Conservation (phyloP, 2,113 vertebrate genomes). For the Mohoua ochrocephala region DNA sequence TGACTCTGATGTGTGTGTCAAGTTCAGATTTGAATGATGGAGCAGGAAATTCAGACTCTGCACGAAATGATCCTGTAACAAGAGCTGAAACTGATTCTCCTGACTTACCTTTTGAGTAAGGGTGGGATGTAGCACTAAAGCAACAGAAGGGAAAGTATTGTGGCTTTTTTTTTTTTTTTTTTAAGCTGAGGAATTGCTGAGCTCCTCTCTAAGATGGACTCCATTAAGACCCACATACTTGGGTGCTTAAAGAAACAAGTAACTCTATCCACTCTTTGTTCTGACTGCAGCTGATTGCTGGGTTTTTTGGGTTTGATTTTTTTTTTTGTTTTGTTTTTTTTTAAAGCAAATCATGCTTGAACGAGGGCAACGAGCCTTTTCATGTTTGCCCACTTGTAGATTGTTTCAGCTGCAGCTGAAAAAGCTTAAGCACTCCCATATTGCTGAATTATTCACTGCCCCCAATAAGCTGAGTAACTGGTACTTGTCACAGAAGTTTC, state of each 20-base stretch:
- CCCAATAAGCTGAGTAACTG: not conserved
- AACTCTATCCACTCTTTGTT: not conserved
- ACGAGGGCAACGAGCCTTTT: not conserved
- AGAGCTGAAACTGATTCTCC: not conserved
- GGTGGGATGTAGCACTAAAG: not conserved
- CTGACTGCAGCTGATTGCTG: not conserved
- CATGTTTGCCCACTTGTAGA: not conserved
- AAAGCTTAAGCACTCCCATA: not conserved
- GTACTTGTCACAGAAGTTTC: not conserved
- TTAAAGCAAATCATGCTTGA: not conserved
- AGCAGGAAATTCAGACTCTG: not conserved
- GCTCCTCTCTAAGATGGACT: not conserved
- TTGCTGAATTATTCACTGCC: not conserved
- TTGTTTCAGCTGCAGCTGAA: not conserved
- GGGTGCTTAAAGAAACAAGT: not conserved
- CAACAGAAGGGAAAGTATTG: not conserved
- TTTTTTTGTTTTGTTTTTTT: not conserved
- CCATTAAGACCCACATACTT: not conserved
- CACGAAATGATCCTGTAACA: not conserved
- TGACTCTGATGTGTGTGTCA: not conserved
- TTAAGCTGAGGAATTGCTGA: not conserved
- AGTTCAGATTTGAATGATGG: not conserved
- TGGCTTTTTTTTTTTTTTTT: not conserved
- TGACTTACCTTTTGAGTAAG: not conserved
- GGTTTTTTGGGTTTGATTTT: not conserved